Percentiles rank a stretch among this genome's conserved stretches.
phyloP scores from a whole-genome alignment of 2,797 vertebrate genomes.

The Coendou prehensilis region DNA sequence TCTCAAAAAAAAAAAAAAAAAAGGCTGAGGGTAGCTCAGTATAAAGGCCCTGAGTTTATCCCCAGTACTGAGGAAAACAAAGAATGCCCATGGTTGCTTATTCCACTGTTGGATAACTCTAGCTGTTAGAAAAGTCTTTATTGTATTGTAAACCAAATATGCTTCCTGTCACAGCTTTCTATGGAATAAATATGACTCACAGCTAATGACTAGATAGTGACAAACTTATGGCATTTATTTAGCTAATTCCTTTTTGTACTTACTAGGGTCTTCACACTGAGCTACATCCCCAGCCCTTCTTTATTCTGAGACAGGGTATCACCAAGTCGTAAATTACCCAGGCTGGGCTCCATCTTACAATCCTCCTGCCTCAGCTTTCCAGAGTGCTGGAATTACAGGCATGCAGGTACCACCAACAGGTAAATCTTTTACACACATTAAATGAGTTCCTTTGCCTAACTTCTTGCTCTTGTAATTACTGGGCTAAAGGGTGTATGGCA shows the following conservation, averaged over 20 bases:
- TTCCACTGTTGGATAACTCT: not conserved
- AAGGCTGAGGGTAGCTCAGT: no score
- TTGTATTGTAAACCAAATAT: not conserved
- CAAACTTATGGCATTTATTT: conserved; percentile 1
- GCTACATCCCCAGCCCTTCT: not conserved
- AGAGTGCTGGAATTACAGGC: not conserved
- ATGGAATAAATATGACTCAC: conserved; percentile 40
- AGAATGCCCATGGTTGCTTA: not conserved
- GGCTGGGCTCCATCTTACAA: not conserved
- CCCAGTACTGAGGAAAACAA: no score
- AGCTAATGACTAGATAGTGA: not conserved
- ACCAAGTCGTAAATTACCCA: not conserved
- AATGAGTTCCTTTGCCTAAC: not conserved
- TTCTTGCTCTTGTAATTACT: not conserved
- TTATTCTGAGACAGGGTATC: not conserved
- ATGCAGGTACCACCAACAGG: not conserved
- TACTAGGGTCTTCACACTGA: not conserved
- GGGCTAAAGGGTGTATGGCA: not conserved
- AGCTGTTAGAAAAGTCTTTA: conserved; percentile 6
- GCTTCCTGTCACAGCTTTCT: not conserved
- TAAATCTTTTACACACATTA: not conserved
- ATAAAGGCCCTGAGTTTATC: no score
- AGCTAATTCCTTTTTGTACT: not conserved
- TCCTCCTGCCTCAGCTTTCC: not conserved
- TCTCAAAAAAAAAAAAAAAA: no score